These are phyloP conservation scores for Adelges cooleyi DNA, from an alignment of 1,140 invertebrate genomes.

Conservation along the genomic window DNA sequence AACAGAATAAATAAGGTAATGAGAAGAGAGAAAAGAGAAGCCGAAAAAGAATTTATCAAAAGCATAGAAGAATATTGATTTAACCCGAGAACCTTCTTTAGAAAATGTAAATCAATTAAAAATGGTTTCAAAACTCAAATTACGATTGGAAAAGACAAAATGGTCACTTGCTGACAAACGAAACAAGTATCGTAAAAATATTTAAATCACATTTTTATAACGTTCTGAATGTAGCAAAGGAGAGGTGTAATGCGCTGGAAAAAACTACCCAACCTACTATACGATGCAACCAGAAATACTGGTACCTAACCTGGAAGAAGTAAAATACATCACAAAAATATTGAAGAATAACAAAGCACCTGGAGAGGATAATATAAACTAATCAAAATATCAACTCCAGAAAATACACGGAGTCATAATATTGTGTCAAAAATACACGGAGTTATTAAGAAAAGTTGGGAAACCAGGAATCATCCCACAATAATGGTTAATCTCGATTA, in stretches of 20 bases:
- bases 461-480: background rate
- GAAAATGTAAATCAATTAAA: conserved; percentile 1
- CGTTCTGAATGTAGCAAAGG: background rate
- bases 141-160: background rate
- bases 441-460: conserved; percentile 26
- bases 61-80: background rate
- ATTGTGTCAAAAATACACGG: background rate
- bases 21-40: background rate
- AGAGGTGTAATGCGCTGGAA: background rate
- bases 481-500: too few species aligned
- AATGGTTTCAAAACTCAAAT: background rate
- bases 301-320: background rate
- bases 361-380: background rate
- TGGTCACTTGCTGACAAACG: background rate
- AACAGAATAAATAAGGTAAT: background rate
- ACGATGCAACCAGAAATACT: background rate
- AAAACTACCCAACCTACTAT: background rate
- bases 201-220: background rate
- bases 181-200: background rate
- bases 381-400: conserved; percentile 5
- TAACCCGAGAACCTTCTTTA: background rate
- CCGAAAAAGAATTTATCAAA: background rate
- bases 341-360: background rate
- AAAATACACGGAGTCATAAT: too few species aligned
- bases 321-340: background rate